Evolutionary conservation across 2,888 invertebrate genomes (phyloP).

Genomic region (Synergus laeviventris): DNA sequence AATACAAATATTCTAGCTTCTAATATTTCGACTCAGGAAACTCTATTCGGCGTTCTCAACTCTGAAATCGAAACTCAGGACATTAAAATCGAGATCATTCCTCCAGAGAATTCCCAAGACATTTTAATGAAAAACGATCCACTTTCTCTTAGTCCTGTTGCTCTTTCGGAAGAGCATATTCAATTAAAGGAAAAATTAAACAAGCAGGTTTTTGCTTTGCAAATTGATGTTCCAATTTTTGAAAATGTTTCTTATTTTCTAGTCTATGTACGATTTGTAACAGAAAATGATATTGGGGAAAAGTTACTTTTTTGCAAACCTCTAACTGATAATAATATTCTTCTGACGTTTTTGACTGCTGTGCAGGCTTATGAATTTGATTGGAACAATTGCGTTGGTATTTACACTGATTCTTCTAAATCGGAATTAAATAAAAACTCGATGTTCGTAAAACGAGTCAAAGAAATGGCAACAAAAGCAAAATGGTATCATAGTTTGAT

Average conservation of each 20-base stretch:
- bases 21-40: background rate
- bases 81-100: background rate
- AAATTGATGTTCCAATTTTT: conserved; percentile 11
- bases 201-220: background rate
- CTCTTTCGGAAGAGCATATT: background rate
- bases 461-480: background rate
- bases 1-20: too few relatives aligned
- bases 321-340: background rate
- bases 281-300: background rate
- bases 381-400: background rate
- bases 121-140: background rate
- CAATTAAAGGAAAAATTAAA: background rate
- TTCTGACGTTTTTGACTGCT: background rate
- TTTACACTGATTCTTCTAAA: conserved; percentile 9
- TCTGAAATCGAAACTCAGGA: conserved; percentile 4
- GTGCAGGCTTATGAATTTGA: background rate
- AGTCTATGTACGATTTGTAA: background rate
- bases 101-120: background rate
- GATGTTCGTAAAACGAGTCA: background rate
- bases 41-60: background rate
- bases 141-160: background rate
- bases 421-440: background rate
- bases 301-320: conserved; percentile 6
- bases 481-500: conserved; percentile 3
- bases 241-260: background rate